A percentile compares a stretch with the other conserved stretches of the same genome.
phyloP scores from a whole-genome alignment of 1,140 invertebrate genomes.

The Rhynchophorus ferrugineus region DNA sequence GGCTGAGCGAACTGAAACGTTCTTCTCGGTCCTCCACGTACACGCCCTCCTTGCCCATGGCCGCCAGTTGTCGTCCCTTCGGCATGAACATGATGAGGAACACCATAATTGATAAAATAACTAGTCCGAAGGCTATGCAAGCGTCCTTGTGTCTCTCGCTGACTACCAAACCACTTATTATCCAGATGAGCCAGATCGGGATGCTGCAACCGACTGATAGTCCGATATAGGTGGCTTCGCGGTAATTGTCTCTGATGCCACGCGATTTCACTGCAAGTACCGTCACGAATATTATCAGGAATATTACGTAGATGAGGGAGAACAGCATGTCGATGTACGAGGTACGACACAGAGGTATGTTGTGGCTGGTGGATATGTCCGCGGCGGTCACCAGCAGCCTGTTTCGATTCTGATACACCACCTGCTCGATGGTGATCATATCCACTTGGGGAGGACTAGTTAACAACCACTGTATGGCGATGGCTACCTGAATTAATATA shows the following conservation, averaged over 20 bases:
- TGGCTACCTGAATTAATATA: conserved; percentile 80
- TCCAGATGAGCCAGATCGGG: conserved; percentile 83
- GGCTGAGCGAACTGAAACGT: conserved; percentile 64
- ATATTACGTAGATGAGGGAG: conserved; percentile 72
- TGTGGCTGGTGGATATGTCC: conserved; percentile 36
- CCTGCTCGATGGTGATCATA: conserved; percentile 38
- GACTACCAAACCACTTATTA: conserved; percentile 63
- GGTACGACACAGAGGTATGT: conserved; percentile 52
- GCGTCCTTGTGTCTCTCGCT: conserved; percentile 73
- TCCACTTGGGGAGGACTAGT: conserved; percentile 61
- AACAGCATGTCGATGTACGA: conserved; percentile 64
- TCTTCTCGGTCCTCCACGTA: conserved; percentile 72
- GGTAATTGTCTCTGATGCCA: conserved; percentile 85
- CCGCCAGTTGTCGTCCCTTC: conserved; percentile 83
- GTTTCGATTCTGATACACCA: conserved; percentile 34
- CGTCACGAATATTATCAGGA: conserved; percentile 76
- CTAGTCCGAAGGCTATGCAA: conserved; percentile 78
- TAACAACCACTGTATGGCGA: conserved; percentile 78
- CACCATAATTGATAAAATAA: conserved; percentile 72
- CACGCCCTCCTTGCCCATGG: conserved; percentile 72
- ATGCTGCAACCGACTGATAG: conserved; percentile 74
- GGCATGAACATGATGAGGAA: conserved; percentile 92
- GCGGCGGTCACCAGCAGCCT: conserved; percentile 39
- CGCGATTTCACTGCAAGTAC: conserved; percentile 75
- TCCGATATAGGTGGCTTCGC: conserved; percentile 84